Conservation (phyloP, 2,113 vertebrate genomes). For the Saguinus midas region DNA sequence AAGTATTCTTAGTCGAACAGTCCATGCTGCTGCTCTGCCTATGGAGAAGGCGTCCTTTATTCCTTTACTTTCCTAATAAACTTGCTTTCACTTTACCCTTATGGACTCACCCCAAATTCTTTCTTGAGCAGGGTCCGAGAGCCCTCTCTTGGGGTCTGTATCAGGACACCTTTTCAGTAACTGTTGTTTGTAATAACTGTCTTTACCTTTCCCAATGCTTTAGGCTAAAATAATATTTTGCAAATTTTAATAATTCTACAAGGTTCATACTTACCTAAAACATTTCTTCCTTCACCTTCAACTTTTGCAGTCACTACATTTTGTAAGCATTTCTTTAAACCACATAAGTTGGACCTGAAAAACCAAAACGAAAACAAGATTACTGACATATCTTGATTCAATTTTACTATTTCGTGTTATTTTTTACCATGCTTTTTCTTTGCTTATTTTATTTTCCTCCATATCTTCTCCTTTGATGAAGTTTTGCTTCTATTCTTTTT, state of each 20-base stretch:
- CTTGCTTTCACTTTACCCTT: too few species aligned
- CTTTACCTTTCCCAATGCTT: neutral
- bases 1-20: too few species aligned
- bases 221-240: neutral
- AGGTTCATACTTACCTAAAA: neutral
- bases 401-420: neutral
- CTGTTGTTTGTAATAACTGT: neutral
- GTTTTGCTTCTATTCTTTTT: neutral
- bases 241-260: neutral
- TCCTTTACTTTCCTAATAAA: too few species aligned
- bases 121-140: too few species aligned
- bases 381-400: neutral
- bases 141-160: too few species aligned
- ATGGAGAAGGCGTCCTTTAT: too few species aligned
- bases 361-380: neutral
- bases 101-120: too few species aligned
- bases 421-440: neutral
- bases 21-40: too few species aligned
- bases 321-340: neutral
- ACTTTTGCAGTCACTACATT: neutral
- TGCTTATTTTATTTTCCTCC: neutral
- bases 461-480: neutral
- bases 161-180: too few species aligned
- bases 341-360: neutral
- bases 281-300: neutral